phyloP scores from a whole-genome alignment of 2,888 invertebrate genomes.

The Cloeon dipterum region DNA sequence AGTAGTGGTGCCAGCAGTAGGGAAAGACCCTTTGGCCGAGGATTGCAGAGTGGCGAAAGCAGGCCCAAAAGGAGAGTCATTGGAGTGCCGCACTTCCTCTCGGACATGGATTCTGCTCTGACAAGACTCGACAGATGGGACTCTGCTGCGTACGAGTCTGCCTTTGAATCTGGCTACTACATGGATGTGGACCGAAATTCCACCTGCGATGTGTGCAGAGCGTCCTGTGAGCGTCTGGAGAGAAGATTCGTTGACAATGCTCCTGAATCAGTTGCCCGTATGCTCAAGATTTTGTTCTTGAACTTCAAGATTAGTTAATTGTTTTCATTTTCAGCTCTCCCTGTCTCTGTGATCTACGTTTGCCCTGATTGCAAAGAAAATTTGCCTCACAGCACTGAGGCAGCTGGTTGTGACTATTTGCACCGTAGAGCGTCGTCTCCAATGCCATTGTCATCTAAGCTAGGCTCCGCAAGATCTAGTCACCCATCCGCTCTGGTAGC shows the following conservation, averaged over 20 bases:
- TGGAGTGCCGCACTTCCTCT: not conserved
- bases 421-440: not conserved
- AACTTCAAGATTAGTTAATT: too few species aligned
- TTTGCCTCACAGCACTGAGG: not conserved
- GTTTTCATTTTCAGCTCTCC: too few species aligned
- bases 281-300: too few species aligned
- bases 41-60: conserved; percentile 12
- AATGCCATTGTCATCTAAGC: not conserved
- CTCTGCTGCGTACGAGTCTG: not conserved
- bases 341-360: too few species aligned
- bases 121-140: too few species aligned
- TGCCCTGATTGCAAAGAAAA: not conserved
- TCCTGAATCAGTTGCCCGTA: too few species aligned
- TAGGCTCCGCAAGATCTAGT: not conserved
- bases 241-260: too few species aligned
- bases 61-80: too few species aligned
- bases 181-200: not conserved
- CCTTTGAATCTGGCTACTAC: not conserved
- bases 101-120: not conserved
- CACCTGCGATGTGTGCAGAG: too few species aligned
- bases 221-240: too few species aligned
- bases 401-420: not conserved
- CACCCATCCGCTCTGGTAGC: conserved; percentile 10
- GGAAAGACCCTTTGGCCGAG: conserved; percentile 20
- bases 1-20: conserved; percentile 7